Evolutionary conservation across 2,797 vertebrate species (phyloP).

Genomic region (Tadarida brasiliensis): DNA sequence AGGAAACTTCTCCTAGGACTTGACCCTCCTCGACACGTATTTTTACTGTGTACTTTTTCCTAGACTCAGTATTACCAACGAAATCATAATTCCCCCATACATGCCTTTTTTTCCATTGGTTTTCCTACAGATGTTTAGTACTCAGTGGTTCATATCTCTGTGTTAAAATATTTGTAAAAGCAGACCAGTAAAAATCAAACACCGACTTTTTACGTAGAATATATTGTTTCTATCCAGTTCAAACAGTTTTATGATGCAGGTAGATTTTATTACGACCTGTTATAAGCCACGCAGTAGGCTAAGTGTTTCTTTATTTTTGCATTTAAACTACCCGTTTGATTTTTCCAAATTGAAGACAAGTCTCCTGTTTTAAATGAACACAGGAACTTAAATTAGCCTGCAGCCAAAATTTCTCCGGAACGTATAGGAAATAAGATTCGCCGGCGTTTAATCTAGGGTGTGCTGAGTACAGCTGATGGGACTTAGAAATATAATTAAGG

Average conservation of each 20-base stretch:
- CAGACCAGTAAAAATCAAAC: not conserved
- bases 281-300: not conserved
- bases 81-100: not conserved
- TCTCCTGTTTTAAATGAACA: not conserved
- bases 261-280: not conserved
- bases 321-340: not conserved
- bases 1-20: not conserved
- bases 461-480: not conserved
- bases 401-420: not conserved
- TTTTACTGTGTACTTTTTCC: not conserved
- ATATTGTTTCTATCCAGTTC: not conserved
- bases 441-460: not conserved
- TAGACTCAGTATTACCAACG: not conserved
- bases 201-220: not conserved
- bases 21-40: not conserved
- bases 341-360: conserved; percentile 37
- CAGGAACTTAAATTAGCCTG: not conserved
- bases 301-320: not conserved
- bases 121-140: not conserved
- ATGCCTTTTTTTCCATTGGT: not conserved
- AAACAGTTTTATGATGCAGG: not conserved
- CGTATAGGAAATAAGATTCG: conserved; percentile 22
- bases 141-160: not conserved
- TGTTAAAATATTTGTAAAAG: not conserved
- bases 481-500: conserved; percentile 65